Percentiles rank a stretch among this genome's conserved stretches.
phyloP scores from a whole-genome alignment of 2,113 vertebrate genomes.

The Synchiropus splendidus region DNA sequence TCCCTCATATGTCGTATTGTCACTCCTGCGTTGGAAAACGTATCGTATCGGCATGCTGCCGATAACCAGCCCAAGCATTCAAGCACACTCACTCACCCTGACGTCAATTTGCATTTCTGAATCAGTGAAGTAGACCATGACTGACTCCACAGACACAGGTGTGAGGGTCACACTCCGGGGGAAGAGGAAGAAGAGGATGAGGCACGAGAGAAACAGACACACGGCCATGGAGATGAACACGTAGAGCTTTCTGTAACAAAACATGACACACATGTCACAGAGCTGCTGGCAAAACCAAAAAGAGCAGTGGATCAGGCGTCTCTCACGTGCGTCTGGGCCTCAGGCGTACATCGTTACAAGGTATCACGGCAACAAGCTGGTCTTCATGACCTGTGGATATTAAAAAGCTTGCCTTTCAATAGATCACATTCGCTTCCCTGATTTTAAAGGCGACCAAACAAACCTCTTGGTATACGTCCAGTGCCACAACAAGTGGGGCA shows the following conservation, averaged over 20 bases:
- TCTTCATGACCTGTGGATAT: slow-evolving; percentile 76
- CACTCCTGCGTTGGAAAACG: no score
- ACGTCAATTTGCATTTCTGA: slow-evolving; percentile 55
- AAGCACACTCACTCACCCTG: no score
- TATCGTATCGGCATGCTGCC: no score
- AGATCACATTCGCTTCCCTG: no score
- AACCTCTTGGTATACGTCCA: slow-evolving; percentile 74
- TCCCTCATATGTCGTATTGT: no score
- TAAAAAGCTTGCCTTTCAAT: no score
- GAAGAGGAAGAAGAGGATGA: slow-evolving; percentile 93
- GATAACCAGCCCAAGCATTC: no score
- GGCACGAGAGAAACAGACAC: slow-evolving; percentile 75
- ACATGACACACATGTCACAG: neutral
- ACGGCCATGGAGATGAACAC: slow-evolving; percentile 77
- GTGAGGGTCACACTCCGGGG: slow-evolving; percentile 83
- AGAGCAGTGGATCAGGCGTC: no score
- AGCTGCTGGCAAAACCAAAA: neutral
- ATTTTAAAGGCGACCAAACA: neutral
- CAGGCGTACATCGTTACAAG: slow-evolving; percentile 89
- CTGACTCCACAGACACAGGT: slow-evolving; percentile 80
- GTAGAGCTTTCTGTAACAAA: slow-evolving; percentile 76
- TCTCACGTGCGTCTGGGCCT: slow-evolving; percentile 92
- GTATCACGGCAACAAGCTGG: slow-evolving; percentile 90
- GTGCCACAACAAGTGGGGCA: slow-evolving; percentile 80
- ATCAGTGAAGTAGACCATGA: slow-evolving; percentile 78